Base-by-base conservation (phyloP, 2,888 invertebrate genomes). In the Microdon myrmicae region DNA sequence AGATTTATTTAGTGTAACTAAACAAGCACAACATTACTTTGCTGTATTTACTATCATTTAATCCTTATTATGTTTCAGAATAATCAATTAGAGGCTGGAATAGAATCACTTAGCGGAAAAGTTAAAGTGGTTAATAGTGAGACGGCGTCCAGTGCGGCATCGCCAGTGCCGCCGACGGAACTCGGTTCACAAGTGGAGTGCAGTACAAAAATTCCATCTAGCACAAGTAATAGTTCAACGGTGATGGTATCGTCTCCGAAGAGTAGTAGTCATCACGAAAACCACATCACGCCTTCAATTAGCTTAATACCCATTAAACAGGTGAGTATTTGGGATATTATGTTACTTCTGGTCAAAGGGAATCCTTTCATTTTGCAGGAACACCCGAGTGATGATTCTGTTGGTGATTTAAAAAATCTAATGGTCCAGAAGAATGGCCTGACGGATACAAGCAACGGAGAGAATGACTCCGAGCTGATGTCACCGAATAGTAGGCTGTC, bases 291-390 rank as follows among this genome's bases (percentile, higher is more conserved):
- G 71, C 92, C 92, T 13, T 92, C 91, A 68, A 92, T 92, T 72
- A 91, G 91, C 26, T 82, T 92, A 45, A 92, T 92, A 81, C 92
- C 92, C 55, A 92, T 92, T 69, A 92, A 92, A 79, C 90, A 90
- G 83, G 86, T 85, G 74, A 74, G 71, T 69, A 35, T 45, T 20
- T 2, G 13, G 4, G 22, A 8, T 17, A 9, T 9, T 9, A 16
- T n/a, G n/a, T n/a, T n/a, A n/a, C n/a, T n/a, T n/a, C n/a, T n/a
- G n/a, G n/a, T n/a, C n/a, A n/a, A n/a, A n/a, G n/a, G n/a, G n/a
- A n/a, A n/a, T n/a, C n/a, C n/a, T n/a, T n/a, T n/a, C n/a, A n/a
- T n/a, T n/a, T 37, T 48, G 13, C 69, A 76, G 76, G 76, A 76
- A 60, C 75, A 76, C 19, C 51, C 73, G 28, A 73, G 70, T 48